Evolutionary conservation across 2,888 invertebrate genomes (phyloP).

Genomic region (Amiota mariae): DNA sequence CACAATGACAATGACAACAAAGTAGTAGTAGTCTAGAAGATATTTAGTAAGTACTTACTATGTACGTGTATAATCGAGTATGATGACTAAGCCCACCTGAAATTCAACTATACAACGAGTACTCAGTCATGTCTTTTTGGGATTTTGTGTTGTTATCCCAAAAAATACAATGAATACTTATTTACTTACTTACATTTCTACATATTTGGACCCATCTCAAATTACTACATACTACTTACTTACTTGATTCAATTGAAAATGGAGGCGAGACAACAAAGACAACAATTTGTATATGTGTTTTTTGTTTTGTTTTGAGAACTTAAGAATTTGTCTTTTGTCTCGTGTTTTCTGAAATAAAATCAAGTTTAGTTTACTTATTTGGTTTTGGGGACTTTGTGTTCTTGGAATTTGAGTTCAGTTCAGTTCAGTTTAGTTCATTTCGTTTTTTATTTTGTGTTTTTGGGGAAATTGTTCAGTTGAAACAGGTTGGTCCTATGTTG

Average conservation of each 20-base stretch:
- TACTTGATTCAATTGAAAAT: conserved; percentile 24
- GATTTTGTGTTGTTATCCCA: background rate
- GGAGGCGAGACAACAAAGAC: background rate
- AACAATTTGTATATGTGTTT: too few species aligned
- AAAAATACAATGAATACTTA: too few species aligned
- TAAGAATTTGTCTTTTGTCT: conserved; percentile 8
- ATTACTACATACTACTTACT: background rate
- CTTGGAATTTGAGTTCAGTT: conserved; percentile 16
- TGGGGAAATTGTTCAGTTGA: conserved; percentile 2
- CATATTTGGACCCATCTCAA: conserved; percentile 25
- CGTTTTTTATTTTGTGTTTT: too few species aligned
- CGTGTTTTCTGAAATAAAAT: conserved; percentile 9
- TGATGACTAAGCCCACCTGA: conserved; percentile 13
- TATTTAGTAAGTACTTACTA: background rate
- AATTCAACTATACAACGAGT: background rate
- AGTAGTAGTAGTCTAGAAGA: background rate
- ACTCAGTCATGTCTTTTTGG: background rate
- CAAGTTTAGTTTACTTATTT: conserved; percentile 1
- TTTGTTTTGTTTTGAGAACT: background rate
- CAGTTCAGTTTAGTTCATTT: too few species aligned
- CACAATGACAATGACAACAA: conserved; percentile 9
- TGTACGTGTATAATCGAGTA: too few species aligned
- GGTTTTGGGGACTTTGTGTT: background rate
- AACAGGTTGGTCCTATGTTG: conserved; percentile 8
- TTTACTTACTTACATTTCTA: background rate